phyloP scores from a whole-genome alignment of 2,113 vertebrate genomes.

The Sminthopsis crassicaudata region DNA sequence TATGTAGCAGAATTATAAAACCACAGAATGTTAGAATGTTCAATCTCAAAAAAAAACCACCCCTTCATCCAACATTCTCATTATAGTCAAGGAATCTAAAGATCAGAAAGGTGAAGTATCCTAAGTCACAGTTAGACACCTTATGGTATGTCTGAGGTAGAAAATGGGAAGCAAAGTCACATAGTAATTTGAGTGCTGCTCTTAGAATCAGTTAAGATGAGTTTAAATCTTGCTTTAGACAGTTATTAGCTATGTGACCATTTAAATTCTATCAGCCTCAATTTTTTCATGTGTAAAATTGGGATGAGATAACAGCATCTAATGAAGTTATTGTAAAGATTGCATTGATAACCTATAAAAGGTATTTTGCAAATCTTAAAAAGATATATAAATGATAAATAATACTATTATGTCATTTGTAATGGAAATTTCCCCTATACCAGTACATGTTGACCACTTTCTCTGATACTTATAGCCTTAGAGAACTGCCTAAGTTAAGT shows the following conservation, averaged over 20 bases:
- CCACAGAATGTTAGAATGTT: not conserved
- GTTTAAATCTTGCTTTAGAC: not conserved
- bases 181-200: not conserved
- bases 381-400: not conserved
- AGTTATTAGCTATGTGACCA: not conserved
- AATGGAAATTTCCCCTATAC: not conserved
- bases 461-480: not conserved
- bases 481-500: not conserved
- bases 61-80: not conserved
- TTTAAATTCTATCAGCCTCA: not conserved
- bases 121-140: not conserved
- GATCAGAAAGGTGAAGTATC: not conserved
- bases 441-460: not conserved
- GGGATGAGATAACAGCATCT: not conserved
- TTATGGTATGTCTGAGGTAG: not conserved
- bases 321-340: not conserved
- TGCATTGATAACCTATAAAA: not conserved
- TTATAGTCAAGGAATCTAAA: not conserved
- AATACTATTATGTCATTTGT: not conserved
- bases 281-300: not conserved
- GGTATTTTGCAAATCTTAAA: not conserved
- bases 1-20: not conserved
- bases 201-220: not conserved
- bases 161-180: not conserved
- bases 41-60: not conserved